These are phyloP conservation scores for Camelus dromedarius DNA, from an alignment of 2,113 vertebrate species.

Conservation along the genomic window DNA sequence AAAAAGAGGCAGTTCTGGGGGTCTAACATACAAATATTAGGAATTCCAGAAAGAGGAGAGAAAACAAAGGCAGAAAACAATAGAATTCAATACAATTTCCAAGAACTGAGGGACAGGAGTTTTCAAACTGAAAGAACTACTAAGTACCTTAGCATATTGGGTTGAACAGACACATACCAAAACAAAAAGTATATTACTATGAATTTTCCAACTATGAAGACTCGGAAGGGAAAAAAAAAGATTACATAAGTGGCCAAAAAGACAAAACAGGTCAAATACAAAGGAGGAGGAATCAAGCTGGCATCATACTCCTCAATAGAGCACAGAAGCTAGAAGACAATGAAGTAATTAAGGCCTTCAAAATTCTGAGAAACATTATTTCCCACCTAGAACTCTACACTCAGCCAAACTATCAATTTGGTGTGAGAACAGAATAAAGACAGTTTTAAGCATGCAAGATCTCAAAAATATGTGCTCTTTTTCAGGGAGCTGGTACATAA, in stretches of 20 bases:
- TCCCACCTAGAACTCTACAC: constrained; percentile 28
- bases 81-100: constrained; percentile 13
- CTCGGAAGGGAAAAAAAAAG: neutral
- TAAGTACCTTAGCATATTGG: neutral
- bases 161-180: constrained; percentile 30
- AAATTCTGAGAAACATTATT: constrained; percentile 36
- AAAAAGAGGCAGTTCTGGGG: neutral
- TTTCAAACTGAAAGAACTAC: constrained; percentile 46
- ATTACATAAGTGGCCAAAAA: neutral
- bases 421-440: constrained; percentile 36
- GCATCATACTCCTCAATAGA: neutral
- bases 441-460: constrained; percentile 48
- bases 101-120: constrained; percentile 8
- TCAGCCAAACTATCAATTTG: constrained; percentile 53
- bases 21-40: constrained; percentile 1
- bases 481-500: constrained; percentile 42
- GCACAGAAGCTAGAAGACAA: neutral
- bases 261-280: constrained; percentile 34
- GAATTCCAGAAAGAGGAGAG: neutral
- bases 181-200: neutral
- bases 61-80: constrained; percentile 42
- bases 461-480: constrained; percentile 34
- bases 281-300: constrained; percentile 42
- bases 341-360: constrained; percentile 23
- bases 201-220: constrained; percentile 49